Percentiles rank a stretch among this genome's conserved stretches.
Conservation (phyloP, 2,797 vertebrate genomes). For the Spizella passerina region DNA sequence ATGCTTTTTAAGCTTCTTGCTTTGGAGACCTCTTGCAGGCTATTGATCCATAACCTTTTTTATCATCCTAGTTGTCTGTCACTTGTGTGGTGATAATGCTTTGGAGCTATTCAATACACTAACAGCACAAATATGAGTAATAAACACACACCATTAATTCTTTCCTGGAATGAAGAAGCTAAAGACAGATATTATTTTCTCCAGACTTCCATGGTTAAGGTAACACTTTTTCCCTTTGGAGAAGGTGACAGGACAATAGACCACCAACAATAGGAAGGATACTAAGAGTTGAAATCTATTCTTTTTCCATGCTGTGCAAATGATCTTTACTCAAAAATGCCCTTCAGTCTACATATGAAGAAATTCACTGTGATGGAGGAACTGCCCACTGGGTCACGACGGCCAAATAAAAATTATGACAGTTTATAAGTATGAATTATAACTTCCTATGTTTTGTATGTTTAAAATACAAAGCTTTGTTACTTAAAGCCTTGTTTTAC, state of each 20-base stretch:
- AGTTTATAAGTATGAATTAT: neutral
- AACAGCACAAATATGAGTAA: neutral
- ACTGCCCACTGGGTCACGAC: neutral
- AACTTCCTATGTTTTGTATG: neutral
- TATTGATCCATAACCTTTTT: neutral
- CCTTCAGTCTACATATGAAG: neutral
- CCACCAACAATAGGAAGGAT: neutral
- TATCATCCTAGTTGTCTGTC: neutral
- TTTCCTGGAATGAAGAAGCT: neutral
- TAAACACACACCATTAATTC: neutral
- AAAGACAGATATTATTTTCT: neutral
- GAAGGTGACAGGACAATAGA: neutral
- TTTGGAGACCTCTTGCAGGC: neutral
- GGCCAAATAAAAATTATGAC: neutral
- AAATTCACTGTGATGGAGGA: neutral
- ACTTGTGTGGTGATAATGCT: neutral
- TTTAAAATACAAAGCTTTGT: neutral
- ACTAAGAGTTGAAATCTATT: neutral
- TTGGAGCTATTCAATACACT: neutral
- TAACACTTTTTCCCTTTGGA: neutral
- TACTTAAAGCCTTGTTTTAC: neutral
- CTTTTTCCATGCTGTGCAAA: neutral
- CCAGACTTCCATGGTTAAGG: neutral
- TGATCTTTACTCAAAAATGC: neutral
- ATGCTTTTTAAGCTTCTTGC: neutral